Evolutionary conservation across 1,140 invertebrate genomes (phyloP).

Genomic region (Leptinotarsa texana): DNA sequence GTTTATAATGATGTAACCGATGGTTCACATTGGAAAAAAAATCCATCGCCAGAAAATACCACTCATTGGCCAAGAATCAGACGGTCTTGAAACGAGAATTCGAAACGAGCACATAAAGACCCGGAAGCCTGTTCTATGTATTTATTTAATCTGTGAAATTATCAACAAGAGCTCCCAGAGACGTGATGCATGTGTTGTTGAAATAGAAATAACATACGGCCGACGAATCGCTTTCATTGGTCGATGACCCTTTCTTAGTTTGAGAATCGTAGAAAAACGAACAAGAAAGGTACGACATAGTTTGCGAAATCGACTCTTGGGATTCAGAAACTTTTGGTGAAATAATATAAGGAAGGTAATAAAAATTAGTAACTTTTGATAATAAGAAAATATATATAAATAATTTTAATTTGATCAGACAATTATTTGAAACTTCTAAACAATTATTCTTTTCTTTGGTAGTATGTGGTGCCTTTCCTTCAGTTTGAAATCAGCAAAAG

Average conservation of each 20-base stretch:
- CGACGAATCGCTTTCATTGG: background rate
- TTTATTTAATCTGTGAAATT: slow-evolving; percentile 1
- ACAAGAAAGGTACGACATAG: background rate
- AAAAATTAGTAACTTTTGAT: background rate
- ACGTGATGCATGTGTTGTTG: background rate
- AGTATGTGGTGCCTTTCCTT: too few relatives aligned
- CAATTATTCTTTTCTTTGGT: too few relatives aligned
- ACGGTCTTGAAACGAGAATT: background rate
- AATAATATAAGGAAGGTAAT: too few relatives aligned
- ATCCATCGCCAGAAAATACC: background rate
- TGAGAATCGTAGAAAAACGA: slow-evolving; percentile 1
- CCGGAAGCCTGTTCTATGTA: background rate
- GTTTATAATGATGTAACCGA: background rate
- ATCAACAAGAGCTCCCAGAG: background rate
- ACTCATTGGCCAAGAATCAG: background rate
- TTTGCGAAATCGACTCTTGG: background rate
- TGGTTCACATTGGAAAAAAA: background rate
- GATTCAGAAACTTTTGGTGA: too few relatives aligned
- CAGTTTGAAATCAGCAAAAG: too few relatives aligned
- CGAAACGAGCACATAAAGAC: slow-evolving; percentile 2
- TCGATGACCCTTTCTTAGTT: background rate
- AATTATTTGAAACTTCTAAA: too few relatives aligned
- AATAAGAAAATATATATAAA: background rate
- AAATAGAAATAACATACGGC: background rate
- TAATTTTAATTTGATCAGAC: too few relatives aligned